Percentiles rank a stretch among this genome's conserved stretches.
phyloP scores from a whole-genome alignment of 1,140 invertebrate species.

The Drosophila arawakana region DNA sequence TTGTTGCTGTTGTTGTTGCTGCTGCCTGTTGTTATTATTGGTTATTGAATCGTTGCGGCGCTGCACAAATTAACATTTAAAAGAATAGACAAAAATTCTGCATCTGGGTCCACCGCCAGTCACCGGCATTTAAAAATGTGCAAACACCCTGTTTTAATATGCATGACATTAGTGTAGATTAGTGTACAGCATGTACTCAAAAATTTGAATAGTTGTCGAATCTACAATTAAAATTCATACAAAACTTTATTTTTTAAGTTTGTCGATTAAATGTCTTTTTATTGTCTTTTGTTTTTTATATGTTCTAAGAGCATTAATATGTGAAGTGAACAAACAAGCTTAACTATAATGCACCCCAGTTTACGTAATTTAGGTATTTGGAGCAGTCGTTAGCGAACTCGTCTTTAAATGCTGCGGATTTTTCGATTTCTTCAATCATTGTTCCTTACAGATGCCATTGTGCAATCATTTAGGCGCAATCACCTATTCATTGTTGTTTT shows the following conservation, averaged over 20 bases:
- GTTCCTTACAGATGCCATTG: too few relatives aligned
- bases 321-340: not conserved
- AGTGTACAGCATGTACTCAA: not conserved
- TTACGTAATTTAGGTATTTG: conserved; percentile 1
- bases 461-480: conserved; percentile 75
- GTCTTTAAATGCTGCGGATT: conserved; percentile 13
- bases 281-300: too few relatives aligned
- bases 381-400: not conserved
- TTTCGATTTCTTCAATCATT: conserved; percentile 64
- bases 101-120: conserved; percentile 26
- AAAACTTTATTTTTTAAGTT: too few relatives aligned
- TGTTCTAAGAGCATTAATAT: too few relatives aligned
- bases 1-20: conserved; percentile 21
- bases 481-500: conserved; percentile 63
- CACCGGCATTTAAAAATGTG: conserved; percentile 64
- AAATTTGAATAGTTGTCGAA: not conserved
- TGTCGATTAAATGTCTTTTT: too few relatives aligned
- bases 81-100: conserved; percentile 68
- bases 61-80: conserved; percentile 79
- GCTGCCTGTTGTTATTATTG: conserved; percentile 45
- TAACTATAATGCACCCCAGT: not conserved
- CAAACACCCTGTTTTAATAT: conserved; percentile 12
- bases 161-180: not conserved
- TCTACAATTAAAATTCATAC: too few relatives aligned
- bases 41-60: conserved; percentile 74